Evolutionary conservation across 2,113 vertebrate species (phyloP).

Genomic region (Aleadryas rufinucha): DNA sequence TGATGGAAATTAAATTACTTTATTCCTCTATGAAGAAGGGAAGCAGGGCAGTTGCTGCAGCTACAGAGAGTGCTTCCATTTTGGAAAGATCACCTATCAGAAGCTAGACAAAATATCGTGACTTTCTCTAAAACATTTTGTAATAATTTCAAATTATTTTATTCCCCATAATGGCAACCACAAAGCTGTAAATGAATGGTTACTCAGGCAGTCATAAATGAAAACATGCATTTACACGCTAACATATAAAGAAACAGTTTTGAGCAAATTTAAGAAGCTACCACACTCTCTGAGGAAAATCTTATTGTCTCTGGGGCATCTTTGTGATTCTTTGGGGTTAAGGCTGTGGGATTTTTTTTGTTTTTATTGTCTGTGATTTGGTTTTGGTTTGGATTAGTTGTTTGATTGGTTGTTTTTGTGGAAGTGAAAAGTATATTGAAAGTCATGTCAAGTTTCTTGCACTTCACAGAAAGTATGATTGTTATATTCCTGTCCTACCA

Average conservation of each 20-base stretch:
- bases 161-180: neutral
- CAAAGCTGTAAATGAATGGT: neutral
- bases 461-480: neutral
- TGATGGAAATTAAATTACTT: neutral
- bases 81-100: neutral
- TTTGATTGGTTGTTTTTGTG: neutral
- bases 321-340: neutral
- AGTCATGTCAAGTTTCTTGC: neutral
- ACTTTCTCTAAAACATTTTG: neutral
- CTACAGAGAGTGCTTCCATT: neutral
- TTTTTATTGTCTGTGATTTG: neutral
- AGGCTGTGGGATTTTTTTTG: accelerated
- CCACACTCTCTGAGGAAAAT: neutral
- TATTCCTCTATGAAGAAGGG: neutral
- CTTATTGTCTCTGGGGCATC: accelerated
- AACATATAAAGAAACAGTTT: neutral
- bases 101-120: neutral
- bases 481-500: neutral
- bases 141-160: neutral
- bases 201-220: neutral
- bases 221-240: neutral
- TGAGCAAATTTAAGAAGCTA: neutral
- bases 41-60: neutral
- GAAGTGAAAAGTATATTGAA: neutral
- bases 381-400: neutral